Evolutionary conservation across 2,888 invertebrate species (phyloP).

Genomic region (Mesorhabditis spiculigera): DNA sequence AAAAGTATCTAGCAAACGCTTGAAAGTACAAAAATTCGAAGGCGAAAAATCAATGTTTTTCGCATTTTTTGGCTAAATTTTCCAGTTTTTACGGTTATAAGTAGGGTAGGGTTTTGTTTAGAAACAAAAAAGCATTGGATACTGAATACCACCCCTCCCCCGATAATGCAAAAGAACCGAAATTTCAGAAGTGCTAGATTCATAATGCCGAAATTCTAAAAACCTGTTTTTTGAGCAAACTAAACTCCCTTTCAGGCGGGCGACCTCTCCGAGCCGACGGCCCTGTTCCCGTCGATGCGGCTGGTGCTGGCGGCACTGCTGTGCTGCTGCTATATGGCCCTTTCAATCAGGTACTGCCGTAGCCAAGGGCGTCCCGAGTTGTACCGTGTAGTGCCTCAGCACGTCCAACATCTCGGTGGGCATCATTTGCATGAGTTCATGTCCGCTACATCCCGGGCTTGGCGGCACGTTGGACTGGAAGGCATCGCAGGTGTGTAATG

Average conservation of each 20-base stretch:
- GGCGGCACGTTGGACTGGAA: constrained; percentile 44
- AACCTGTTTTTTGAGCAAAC: too few relatives aligned
- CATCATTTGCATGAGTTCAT: constrained; percentile 56
- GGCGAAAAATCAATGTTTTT: too few relatives aligned
- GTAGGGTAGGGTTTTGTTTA: too few relatives aligned
- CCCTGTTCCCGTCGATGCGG: constrained; percentile 54
- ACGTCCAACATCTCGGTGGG: constrained; percentile 54
- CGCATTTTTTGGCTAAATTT: too few relatives aligned
- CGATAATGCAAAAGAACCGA: too few relatives aligned
- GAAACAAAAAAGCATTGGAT: too few relatives aligned
- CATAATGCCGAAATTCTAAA: too few relatives aligned
- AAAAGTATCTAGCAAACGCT: too few relatives aligned
- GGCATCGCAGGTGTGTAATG: constrained; percentile 30
- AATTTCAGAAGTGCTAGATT: too few relatives aligned
- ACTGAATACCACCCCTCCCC: too few relatives aligned
- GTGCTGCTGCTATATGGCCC: constrained; percentile 52
- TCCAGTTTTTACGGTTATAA: too few relatives aligned
- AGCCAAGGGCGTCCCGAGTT: background rate
- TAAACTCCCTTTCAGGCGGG: constrained; percentile 8
- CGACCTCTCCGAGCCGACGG: constrained; percentile 23
- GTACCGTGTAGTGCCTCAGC: constrained; percentile 10
- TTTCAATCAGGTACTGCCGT: constrained; percentile 34
- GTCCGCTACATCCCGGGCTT: constrained; percentile 48
- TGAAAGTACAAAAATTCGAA: too few relatives aligned
- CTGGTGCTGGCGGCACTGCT: constrained; percentile 51